phyloP scores from a whole-genome alignment of 2,797 vertebrate genomes.

The Streptopelia turtur region DNA sequence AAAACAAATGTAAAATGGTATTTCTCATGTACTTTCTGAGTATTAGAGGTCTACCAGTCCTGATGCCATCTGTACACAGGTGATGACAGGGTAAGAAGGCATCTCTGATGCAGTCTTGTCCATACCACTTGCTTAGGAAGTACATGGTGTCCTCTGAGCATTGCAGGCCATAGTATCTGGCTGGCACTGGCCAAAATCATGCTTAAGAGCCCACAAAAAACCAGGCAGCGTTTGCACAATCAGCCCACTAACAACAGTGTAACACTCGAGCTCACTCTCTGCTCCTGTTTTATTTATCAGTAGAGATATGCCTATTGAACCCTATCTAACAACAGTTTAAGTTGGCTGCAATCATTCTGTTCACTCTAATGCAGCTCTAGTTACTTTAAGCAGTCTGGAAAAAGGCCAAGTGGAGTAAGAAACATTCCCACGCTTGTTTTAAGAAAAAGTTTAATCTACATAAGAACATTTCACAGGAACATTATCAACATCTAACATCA shows the following conservation, averaged over 20 bases:
- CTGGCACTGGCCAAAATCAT: neutral
- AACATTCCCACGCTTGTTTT: neutral
- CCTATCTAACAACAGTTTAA: neutral
- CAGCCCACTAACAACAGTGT: neutral
- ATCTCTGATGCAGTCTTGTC: neutral
- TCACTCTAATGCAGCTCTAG: neutral
- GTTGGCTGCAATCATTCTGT: neutral
- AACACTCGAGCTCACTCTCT: neutral
- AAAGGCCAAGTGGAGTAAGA: neutral
- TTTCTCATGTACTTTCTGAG: neutral
- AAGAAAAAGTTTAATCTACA: neutral
- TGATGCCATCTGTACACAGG: fast-evolving
- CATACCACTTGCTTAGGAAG: neutral
- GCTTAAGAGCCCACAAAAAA: neutral
- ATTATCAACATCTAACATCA: neutral
- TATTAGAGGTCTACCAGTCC: no score
- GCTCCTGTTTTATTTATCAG: neutral
- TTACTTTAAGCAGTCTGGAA: constrained; percentile 9
- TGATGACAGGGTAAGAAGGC: no score
- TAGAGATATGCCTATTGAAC: neutral
- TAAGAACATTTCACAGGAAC: neutral
- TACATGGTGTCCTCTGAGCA: neutral
- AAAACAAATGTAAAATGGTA: neutral
- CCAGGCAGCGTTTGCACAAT: neutral
- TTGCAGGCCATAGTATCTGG: neutral